Percentiles rank a stretch among this genome's conserved stretches.
phyloP scores from a whole-genome alignment of 64 coral and sea anemone species.

The Platygyra sinensis region DNA sequence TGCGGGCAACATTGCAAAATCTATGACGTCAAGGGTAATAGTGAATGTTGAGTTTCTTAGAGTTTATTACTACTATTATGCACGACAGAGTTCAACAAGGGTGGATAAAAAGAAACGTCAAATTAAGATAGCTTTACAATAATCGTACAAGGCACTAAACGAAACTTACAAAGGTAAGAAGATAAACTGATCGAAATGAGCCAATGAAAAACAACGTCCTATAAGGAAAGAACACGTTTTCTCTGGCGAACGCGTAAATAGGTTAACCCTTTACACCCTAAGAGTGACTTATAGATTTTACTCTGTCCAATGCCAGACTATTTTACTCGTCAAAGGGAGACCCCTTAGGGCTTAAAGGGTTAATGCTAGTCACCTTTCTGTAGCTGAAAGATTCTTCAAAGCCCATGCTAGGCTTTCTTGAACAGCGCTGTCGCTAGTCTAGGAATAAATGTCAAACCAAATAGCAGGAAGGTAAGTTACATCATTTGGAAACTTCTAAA shows the following conservation, averaged over 20 bases:
- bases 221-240: neutral
- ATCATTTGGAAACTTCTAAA: neutral
- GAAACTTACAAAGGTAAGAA: neutral
- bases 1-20: too few relatives aligned
- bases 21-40: too few relatives aligned
- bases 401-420: constrained; percentile 86
- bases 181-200: too few relatives aligned
- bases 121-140: neutral
- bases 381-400: constrained; percentile 80
- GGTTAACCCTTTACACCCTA: too few relatives aligned
- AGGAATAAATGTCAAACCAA: neutral
- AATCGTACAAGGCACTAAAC: neutral
- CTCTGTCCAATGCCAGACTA: too few relatives aligned
- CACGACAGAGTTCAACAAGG: too few relatives aligned
- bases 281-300: too few relatives aligned
- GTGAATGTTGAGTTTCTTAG: too few relatives aligned
- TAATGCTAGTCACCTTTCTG: constrained; percentile 68
- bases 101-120: neutral
- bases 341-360: too few relatives aligned
- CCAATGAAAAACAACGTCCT: neutral
- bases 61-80: too few relatives aligned
- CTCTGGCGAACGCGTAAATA: neutral
- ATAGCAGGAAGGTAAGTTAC: too few relatives aligned
- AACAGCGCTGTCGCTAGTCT: constrained; percentile 53
- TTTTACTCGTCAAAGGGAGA: too few relatives aligned